Evolutionary conservation across 2,888 invertebrate species (phyloP), one percentile per base, ranked within the genome.

Genomic region (Scaptomyza caliginosa): DNA sequence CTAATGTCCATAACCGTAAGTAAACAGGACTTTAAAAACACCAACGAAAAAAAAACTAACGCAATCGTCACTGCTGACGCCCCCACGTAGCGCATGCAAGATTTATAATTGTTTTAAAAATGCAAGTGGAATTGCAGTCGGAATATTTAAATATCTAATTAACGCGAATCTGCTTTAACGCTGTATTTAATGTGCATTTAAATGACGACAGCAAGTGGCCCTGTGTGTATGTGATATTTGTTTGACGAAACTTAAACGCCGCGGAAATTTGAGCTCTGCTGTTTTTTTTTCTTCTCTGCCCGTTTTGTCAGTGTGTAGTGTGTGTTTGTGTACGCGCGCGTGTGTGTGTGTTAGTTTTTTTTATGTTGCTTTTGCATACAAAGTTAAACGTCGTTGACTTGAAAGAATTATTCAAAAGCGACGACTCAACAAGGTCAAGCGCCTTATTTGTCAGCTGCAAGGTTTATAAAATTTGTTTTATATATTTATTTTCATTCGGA

Each of bases 1-100:
- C 90, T 90, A 88, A 90, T 90, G 90, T 90, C 90, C 88, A 90
- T 90, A 85, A 90, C 90, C 90, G 90, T 90, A 88, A 90, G 90
- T 90, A 79, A 45, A 10, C 13, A 48, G 49, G 30, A 5, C 23
- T 30, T 11, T 34, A 13, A 42, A 46, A 26, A 28, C n/a, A 28
- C 2, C 30, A 46, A 16, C 36, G 36, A 24, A 26, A 46, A 28
- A 23, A 16, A 19, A n/a, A 26, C 19, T 13, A 30, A 52, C 32
- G 49, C 30, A 38, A 7, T 26, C 39, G 36, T 45, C 52, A 49
- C 56, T 55, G 66, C 52, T 55, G 57, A 76, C 74, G 74, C 81
- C 75, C 79, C 74, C 84, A 86, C 72, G 80, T 74, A 79, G 71
- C 69, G 62, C 54, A 63, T 59, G 57, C 43, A 60, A 52, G 60